Percentiles rank a stretch among this genome's conserved stretches.
These are phyloP conservation scores for Fulmarus glacialis DNA, from an alignment of 2,113 vertebrate species.

Conservation along the genomic window DNA sequence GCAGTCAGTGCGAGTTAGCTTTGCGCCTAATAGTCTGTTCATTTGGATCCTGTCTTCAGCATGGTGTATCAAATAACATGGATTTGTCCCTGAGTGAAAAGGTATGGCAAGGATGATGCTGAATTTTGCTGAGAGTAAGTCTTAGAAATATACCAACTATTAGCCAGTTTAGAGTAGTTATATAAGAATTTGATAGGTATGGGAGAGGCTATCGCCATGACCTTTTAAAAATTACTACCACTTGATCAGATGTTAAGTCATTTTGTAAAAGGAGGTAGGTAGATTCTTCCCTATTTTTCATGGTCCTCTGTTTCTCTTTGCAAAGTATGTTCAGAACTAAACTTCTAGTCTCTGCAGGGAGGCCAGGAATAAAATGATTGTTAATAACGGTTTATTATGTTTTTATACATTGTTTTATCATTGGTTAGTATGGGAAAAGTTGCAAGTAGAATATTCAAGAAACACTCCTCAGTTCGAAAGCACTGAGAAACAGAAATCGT, in stretches of 20 bases:
- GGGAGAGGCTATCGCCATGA: neutral
- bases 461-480: neutral
- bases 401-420: neutral
- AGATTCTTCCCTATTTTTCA: neutral
- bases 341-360: neutral
- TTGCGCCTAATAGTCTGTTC: slow-evolving; percentile 79
- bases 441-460: neutral
- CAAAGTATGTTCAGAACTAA: neutral
- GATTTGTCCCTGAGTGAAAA: slow-evolving; percentile 73
- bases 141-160: neutral
- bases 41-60: slow-evolving; percentile 85
- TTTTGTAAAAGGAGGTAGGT: neutral
- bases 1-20: slow-evolving; percentile 89
- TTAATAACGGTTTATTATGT: neutral
- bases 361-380: neutral
- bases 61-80: slow-evolving; percentile 83
- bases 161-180: neutral
- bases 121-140: neutral
- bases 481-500: neutral
- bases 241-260: neutral
- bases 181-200: neutral
- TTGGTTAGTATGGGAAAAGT: neutral
- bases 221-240: neutral
- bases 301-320: neutral
- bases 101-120: slow-evolving; percentile 44